Base-by-base conservation (phyloP, 2,113 vertebrate species). In the Podarcis cretensis region DNA sequence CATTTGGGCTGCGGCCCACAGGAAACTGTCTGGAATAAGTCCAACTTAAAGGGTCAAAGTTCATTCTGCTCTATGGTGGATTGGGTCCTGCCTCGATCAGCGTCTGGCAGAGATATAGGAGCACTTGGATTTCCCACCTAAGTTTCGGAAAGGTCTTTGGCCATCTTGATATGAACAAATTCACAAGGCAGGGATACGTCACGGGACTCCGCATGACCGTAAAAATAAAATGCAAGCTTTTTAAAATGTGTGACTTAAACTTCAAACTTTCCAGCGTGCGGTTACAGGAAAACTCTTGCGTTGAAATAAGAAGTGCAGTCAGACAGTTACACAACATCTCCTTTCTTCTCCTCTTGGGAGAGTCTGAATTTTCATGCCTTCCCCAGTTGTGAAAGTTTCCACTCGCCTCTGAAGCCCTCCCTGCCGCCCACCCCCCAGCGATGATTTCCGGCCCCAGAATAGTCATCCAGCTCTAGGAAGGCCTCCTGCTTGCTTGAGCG, bases 401-500 rank as follows among this genome's bases (percentile, higher is more conserved):
- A 63, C 59, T 63, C 48, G 48, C 48, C 48, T 54, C 48, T 54
- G 48, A 54, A 54, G 48, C 48, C 48, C 48, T 9, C 2, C 9
- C 48, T 9, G 9, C 48, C 48, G 10, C 18, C 59, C 18, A 16
- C 18, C 59, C 13, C 59, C 13, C 59, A 63, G 25, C 12, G 43
- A 3, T 0, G 35, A 23, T 71, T 79, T 84, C 87, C 90, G 57
- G 76, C 88, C 89, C 87, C 90, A 92, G 54, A 54, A 83, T 66
- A 71, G 82, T 88, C 71, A 87, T 91, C 92, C 87, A 37, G 83
- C 71, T 89, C 25, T 27, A 71, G 8, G 7, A 27, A 12, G 27
- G 68, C 68, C 59, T 14, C 59, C 59, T 63, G 59, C 59, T 63
- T 63, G 16, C 59, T 63, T 63, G 57, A 92, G 87, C 82, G 43